phyloP scores from a whole-genome alignment of 30 jellyfish, hydroid and myxozoan genomes.

The Calvadosia cruxmelitensis region DNA sequence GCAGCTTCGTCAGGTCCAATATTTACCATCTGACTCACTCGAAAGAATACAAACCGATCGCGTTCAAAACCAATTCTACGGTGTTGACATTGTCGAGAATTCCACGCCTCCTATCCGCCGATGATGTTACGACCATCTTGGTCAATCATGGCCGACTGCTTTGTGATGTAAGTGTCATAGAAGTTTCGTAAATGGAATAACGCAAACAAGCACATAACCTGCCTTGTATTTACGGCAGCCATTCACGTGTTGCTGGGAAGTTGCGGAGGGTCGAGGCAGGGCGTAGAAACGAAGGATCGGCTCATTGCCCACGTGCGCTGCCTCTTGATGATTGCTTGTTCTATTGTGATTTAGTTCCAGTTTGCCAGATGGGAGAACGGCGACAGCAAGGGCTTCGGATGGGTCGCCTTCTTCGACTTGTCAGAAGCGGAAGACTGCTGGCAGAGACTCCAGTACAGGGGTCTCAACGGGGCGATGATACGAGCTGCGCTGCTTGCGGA shows the following conservation, averaged over 20 bases:
- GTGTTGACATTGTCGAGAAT: not conserved
- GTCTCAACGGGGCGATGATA: not conserved
- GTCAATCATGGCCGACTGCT: not conserved
- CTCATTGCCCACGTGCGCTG: no score
- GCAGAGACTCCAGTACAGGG: not conserved
- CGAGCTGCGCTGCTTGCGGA: not conserved
- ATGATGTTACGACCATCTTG: not conserved
- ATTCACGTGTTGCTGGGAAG: no score
- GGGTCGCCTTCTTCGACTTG: not conserved
- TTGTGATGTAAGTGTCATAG: not conserved
- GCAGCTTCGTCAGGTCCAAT: not conserved
- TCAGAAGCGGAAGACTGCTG: not conserved
- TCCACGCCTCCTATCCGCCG: not conserved
- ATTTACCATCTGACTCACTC: not conserved
- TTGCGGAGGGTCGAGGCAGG: no score
- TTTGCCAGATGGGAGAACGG: not conserved
- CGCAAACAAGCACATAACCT: no score
- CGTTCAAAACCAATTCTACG: not conserved
- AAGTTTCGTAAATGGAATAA: no score
- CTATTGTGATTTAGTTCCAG: no score
- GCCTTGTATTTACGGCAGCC: no score
- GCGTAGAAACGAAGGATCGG: no score
- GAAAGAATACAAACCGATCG: not conserved
- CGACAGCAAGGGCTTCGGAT: not conserved
- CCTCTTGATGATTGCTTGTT: no score